Base-by-base conservation (phyloP, 2,888 invertebrate species). In the Nineta flava region DNA sequence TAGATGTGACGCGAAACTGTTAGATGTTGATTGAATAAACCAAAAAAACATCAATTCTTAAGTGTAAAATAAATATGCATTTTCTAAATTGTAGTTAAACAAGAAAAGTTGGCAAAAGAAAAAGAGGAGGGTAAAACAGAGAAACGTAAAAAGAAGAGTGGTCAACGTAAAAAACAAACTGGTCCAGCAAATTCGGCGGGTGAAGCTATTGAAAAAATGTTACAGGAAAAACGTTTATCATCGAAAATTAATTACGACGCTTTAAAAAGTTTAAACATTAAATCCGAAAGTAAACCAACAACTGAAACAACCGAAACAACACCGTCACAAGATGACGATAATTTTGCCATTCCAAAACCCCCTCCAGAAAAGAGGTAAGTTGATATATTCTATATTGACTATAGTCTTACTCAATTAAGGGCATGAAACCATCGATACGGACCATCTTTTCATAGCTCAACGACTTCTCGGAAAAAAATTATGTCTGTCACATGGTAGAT, bases 221-320 rank as follows among this genome's bases (percentile, higher is more conserved):
- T 97, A 16, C 88, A 87, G 56, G 96, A 96, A 64, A 94, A 94
- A 68, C 88, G 88, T 62, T 85, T 97, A 55, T 97, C 97, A 3
- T 82, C 80, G 4, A 99, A 99, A 74, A 95, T 99, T 50, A 96
- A 99, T 68, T 99, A 99, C 62, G 96, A 97, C 57, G 95, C 96
- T 38, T 69, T 97, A 52, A 87, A 87, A 65, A 87, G 84, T 57
- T 69, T 95, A 50, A 83, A 78, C 56, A 64, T 58, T 12, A 53
- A 54, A 46, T 52, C 55, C 40, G 65, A 65, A 26, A 65, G 67
- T 0, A 50, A 54, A 6, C 53, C 53, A 13, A 34, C 45, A 21
- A 53, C 55, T 42, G 65, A 65, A 31, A 65, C 67, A 0, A 68
- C 65, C 0, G 50, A 54, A 6, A 53, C 53, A 15, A 34, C 44